Conservation (phyloP, 1,140 invertebrate genomes). For the Dysdera silvatica region DNA sequence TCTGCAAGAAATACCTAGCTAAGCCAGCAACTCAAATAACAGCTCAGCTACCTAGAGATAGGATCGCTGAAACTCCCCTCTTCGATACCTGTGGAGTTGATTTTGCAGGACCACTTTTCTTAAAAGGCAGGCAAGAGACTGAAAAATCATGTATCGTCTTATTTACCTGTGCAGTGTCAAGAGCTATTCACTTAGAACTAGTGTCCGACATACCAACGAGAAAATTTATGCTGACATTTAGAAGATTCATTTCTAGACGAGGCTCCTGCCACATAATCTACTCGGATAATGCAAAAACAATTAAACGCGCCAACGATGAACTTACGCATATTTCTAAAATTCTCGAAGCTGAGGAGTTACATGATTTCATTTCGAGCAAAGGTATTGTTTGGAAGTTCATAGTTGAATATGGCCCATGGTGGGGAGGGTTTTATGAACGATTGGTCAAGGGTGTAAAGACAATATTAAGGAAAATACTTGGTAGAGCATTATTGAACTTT, state of each 20-base stretch:
- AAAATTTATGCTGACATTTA: neutral
- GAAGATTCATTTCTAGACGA: neutral
- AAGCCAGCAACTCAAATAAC: too few relatives aligned
- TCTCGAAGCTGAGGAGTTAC: neutral
- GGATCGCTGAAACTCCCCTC: too few relatives aligned
- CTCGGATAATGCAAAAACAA: neutral
- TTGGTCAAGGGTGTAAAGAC: constrained; percentile 36
- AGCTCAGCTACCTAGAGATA: too few relatives aligned
- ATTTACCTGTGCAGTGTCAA: constrained; percentile 40
- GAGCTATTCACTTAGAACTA: constrained; percentile 42
- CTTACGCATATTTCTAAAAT: neutral
- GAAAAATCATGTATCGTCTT: constrained; percentile 40
- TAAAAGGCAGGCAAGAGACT: constrained; percentile 30
- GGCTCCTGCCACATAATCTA: neutral
- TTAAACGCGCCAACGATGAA: neutral
- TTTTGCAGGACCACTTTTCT: too few relatives aligned
- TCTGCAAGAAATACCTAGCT: too few relatives aligned
- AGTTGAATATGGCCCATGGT: constrained; percentile 42
- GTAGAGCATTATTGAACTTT: constrained; percentile 32
- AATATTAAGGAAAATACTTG: constrained; percentile 36
- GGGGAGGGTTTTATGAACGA: constrained; percentile 43
- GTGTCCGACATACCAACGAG: constrained; percentile 26
- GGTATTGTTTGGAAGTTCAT: constrained; percentile 40
- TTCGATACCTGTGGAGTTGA: too few relatives aligned
- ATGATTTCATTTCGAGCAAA: neutral